Base-by-base conservation (phyloP, 53 echinoderm and acorn worm genomes). In the Echinarachnius parma region DNA sequence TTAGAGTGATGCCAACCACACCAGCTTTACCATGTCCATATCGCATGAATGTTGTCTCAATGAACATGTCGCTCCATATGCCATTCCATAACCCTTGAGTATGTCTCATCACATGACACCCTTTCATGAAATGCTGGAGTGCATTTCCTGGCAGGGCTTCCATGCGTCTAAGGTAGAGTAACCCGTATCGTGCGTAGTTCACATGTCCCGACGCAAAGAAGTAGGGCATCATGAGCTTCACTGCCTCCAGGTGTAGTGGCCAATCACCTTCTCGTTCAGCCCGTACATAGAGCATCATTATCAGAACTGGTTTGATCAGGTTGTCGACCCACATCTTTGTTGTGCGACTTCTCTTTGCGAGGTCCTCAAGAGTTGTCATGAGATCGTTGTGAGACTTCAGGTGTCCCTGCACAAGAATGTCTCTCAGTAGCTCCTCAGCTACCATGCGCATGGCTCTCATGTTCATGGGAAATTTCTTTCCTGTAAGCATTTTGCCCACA, bases 31-130 rank as follows among this genome's bases (percentile, higher is more conserved):
- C 85, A 64, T 85, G 85, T 4, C 85, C 85, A 55, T 79, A 84
- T 13, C 85, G 22, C 85, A 72, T 84, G 64, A 62, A 72, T 19
- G 86, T 86, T 4, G 81, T 81, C 60, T 86, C 86, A 20, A 86
- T 86, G 34, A 64, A 75, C 86, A 80, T 80, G 31, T 80, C 86
- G 11, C 56, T 75, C 86, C 80, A 72, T 13, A 80, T 85, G 0
- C 76, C 86, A 57, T 81, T 86, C 77, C 80, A 80, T 14, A 86
- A 33, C 5, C 86, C 75, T n/a, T 44, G 58, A 0, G 20, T 28
- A 44, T 66, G 80, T 9, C 61, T 31, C 77, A 60, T 86, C 35
- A 60, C 80, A 80, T 80, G 61, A 2, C 18, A 10, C 2, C 66
- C 86, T 16, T 75, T 46, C 66, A 80, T 80, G 80, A 52, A 85